phyloP scores from a whole-genome alignment of 2,888 invertebrate genomes.

The Rutpela maculata region DNA sequence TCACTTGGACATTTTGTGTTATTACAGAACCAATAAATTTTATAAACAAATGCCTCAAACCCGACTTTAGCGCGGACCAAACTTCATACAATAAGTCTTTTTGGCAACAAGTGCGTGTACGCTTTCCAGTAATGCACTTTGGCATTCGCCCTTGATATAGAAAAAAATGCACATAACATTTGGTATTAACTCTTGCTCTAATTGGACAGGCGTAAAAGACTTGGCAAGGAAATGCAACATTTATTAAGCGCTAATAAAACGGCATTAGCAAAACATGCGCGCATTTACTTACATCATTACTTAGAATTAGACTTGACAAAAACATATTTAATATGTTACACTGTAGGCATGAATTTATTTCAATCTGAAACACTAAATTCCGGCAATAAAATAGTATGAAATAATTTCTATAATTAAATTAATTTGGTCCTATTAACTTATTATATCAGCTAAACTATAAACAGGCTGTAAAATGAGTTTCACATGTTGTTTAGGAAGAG shows the following conservation, averaged over 20 bases:
- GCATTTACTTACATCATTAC: slow-evolving; percentile 29
- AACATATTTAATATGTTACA: slow-evolving; percentile 27
- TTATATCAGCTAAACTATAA: neutral
- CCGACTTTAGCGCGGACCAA: neutral
- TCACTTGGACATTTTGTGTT: too few relatives aligned
- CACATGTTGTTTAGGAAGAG: too few relatives aligned
- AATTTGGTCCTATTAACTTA: neutral
- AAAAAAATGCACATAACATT: slow-evolving; percentile 1
- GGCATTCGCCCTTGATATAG: neutral
- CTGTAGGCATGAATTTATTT: slow-evolving; percentile 3
- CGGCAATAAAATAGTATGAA: slow-evolving; percentile 7
- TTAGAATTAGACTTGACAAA: slow-evolving; percentile 32
- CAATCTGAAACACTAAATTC: slow-evolving; percentile 1
- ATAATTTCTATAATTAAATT: slow-evolving; percentile 4
- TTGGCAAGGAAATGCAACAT: slow-evolving; percentile 14
- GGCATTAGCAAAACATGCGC: slow-evolving; percentile 18
- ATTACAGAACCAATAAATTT: neutral
- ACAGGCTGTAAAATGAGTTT: neutral
- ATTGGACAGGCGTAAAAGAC: neutral
- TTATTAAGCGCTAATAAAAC: slow-evolving; percentile 21
- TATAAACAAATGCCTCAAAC: neutral
- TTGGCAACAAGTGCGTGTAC: neutral
- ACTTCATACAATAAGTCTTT: neutral
- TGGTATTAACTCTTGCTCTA: neutral
- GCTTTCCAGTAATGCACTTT: neutral